Percentiles rank a stretch among this genome's conserved stretches.
Evolutionary conservation across 2,113 vertebrate genomes (phyloP).

Genomic region (Sapajus apella): DNA sequence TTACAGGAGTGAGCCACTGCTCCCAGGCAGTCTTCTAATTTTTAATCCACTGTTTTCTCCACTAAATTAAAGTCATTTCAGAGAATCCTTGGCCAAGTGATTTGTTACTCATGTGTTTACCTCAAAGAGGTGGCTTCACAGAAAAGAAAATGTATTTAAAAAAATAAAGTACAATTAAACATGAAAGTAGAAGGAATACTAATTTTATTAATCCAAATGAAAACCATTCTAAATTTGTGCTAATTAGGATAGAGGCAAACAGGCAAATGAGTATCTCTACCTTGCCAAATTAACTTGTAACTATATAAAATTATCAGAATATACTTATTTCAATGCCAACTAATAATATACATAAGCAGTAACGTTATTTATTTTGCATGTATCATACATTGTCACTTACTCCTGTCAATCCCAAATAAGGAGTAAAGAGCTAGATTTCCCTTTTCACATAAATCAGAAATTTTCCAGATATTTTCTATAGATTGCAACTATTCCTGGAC

Average conservation of each 20-base stretch:
- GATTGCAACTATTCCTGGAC: neutral
- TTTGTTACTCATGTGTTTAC: slow-evolving; percentile 15
- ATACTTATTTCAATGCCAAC: neutral
- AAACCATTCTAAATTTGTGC: slow-evolving; percentile 6
- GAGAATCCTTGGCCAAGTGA: neutral
- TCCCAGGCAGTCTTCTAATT: neutral
- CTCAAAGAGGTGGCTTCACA: neutral
- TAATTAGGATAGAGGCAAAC: neutral
- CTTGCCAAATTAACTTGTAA: neutral
- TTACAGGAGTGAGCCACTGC: too few relatives aligned
- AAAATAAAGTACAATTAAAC: slow-evolving; percentile 35
- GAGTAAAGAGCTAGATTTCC: neutral
- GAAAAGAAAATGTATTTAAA: neutral
- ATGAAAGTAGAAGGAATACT: neutral
- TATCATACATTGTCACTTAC: slow-evolving; percentile 4
- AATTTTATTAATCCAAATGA: slow-evolving; percentile 11
- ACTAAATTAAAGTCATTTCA: neutral
- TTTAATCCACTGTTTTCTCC: neutral
- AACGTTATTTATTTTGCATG: neutral
- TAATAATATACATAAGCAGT: neutral
- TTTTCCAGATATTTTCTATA: neutral
- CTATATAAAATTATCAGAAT: neutral
- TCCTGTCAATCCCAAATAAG: neutral
- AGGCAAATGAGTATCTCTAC: neutral
- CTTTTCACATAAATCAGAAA: neutral